Evolutionary conservation across 2,888 invertebrate species (phyloP).

Genomic region (Dolichopus griseipennis): DNA sequence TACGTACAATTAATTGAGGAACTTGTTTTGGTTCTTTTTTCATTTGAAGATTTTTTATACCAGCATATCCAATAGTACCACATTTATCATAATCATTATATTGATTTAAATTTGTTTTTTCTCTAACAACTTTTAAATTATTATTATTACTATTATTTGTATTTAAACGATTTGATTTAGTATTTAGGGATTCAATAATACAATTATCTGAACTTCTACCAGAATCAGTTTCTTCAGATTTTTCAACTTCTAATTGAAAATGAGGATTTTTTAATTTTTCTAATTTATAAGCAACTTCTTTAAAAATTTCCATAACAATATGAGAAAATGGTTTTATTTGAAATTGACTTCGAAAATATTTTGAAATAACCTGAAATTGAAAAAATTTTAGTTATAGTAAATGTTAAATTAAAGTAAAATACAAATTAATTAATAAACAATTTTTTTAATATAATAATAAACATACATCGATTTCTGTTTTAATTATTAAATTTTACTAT

Average conservation of each 20-base stretch:
- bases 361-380: conserved; percentile 49
- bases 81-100: conserved; percentile 16
- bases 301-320: conserved; percentile 52
- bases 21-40: conserved; percentile 7
- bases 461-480: too few relatives aligned
- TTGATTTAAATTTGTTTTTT: background rate
- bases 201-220: conserved; percentile 21
- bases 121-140: conserved; percentile 17
- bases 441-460: too few relatives aligned
- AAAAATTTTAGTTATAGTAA: background rate
- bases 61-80: conserved; percentile 18
- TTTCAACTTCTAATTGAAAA: conserved; percentile 11
- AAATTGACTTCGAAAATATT: conserved; percentile 48
- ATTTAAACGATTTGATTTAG: conserved; percentile 12
- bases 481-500: too few relatives aligned
- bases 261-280: background rate
- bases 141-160: too few relatives aligned
- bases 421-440: too few relatives aligned
- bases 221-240: conserved; percentile 23
- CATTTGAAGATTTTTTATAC: conserved; percentile 11
- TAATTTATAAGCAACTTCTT: conserved; percentile 40
- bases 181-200: background rate
- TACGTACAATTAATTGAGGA: conserved; percentile 18
- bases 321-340: conserved; percentile 53
- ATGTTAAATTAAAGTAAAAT: too few relatives aligned